These are phyloP conservation scores for Rana temporaria DNA, from an alignment of 2,113 vertebrate species.

Conservation along the genomic window DNA sequence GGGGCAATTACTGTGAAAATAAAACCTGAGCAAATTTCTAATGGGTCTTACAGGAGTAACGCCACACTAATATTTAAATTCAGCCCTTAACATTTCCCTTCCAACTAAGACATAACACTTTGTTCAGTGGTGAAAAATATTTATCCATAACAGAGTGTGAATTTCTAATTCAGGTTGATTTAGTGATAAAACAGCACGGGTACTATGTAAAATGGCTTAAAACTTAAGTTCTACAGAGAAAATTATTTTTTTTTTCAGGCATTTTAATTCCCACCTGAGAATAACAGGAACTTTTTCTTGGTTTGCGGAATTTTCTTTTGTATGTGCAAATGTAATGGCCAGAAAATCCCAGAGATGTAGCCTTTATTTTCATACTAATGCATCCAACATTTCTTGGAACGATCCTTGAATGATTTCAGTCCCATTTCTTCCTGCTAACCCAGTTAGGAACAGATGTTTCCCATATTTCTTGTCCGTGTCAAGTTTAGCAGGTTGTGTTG, in stretches of 20 bases:
- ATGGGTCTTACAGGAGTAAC: no score
- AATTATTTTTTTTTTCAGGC: not conserved
- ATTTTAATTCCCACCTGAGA: not conserved
- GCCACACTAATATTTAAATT: no score
- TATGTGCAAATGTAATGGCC: not conserved
- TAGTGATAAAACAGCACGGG: not conserved
- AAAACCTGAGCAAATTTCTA: no score
- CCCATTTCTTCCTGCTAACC: constrained; percentile 34
- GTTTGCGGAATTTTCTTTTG: constrained; percentile 4
- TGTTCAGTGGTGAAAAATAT: no score
- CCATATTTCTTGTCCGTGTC: constrained; percentile 38
- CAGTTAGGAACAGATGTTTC: constrained; percentile 52
- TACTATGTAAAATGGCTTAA: not conserved
- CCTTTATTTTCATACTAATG: constrained; percentile 13
- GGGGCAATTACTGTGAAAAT: no score
- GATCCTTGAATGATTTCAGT: constrained; percentile 25
- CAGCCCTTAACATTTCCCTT: no score
- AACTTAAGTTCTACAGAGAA: not conserved
- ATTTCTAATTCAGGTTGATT: not conserved
- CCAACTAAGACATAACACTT: no score
- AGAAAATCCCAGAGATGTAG: constrained; percentile 41
- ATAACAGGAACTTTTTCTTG: constrained; percentile 2
- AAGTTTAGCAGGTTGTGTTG: constrained; percentile 20
- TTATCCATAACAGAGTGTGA: no score
- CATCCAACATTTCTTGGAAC: constrained; percentile 43